Conservation (phyloP, 2,113 vertebrate genomes). For the Agapornis roseicollis region DNA sequence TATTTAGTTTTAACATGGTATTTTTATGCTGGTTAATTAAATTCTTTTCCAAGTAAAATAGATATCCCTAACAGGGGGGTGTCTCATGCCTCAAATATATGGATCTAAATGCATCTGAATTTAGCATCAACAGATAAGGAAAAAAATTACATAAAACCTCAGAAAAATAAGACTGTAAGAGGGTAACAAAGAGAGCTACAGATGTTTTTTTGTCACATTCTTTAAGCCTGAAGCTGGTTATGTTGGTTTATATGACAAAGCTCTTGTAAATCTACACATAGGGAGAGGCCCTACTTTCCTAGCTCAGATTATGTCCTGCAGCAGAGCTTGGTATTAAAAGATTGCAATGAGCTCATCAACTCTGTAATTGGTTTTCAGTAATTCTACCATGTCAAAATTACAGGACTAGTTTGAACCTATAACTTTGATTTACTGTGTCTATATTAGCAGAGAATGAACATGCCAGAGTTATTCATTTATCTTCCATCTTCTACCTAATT, state of each 20-base stretch:
- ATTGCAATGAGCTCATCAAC: background rate
- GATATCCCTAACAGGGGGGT: background rate
- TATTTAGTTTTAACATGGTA: background rate
- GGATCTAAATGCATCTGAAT: accelerated
- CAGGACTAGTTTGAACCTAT: background rate
- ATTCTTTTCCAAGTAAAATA: background rate
- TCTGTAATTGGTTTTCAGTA: background rate
- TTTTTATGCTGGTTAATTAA: background rate
- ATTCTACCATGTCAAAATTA: background rate
- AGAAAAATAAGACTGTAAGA: background rate
- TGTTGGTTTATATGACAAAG: background rate
- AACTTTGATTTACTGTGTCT: background rate
- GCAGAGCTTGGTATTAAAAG: background rate
- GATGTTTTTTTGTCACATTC: background rate
- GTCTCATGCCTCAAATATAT: background rate
- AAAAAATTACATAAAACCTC: background rate
- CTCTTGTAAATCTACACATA: background rate
- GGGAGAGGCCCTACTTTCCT: background rate
- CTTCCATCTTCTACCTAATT: background rate
- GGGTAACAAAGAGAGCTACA: background rate
- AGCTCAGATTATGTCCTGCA: background rate
- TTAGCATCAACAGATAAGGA: background rate
- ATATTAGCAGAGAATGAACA: background rate
- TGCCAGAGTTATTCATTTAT: background rate
- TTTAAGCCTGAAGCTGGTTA: background rate